Evolutionary conservation across 2,888 invertebrate species (phyloP).

Genomic region (Podabrus alpinus): DNA sequence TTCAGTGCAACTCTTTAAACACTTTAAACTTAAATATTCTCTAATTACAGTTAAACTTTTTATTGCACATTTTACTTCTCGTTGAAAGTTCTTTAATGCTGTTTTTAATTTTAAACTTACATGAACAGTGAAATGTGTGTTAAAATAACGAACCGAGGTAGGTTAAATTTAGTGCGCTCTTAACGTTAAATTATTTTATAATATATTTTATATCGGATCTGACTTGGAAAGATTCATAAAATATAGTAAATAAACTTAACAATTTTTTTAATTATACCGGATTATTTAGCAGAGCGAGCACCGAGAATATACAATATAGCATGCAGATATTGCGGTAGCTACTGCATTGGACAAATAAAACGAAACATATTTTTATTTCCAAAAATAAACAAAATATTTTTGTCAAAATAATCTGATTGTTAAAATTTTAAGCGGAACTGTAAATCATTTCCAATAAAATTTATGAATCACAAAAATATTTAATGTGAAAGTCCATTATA

Average conservation of each 20-base stretch:
- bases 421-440: not conserved
- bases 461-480: not conserved
- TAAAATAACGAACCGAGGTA: not conserved
- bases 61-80: not conserved
- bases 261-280: not conserved
- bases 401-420: not conserved
- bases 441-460: not conserved
- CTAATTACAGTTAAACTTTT: not conserved
- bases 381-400: not conserved
- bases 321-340: not conserved
- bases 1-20: not conserved
- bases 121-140: not conserved
- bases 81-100: not conserved
- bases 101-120: not conserved
- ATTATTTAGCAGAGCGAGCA: not conserved
- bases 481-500: not conserved
- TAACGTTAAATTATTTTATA: not conserved
- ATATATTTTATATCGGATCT: not conserved
- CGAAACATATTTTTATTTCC: not conserved
- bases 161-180: not conserved
- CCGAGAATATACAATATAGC: not conserved
- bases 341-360: not conserved
- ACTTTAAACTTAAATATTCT: not conserved
- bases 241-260: not conserved
- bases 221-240: not conserved